Percentiles rank a stretch among this genome's conserved stretches.
phyloP scores from a whole-genome alignment of 2,888 invertebrate genomes.

The Parasteatoda lunata region DNA sequence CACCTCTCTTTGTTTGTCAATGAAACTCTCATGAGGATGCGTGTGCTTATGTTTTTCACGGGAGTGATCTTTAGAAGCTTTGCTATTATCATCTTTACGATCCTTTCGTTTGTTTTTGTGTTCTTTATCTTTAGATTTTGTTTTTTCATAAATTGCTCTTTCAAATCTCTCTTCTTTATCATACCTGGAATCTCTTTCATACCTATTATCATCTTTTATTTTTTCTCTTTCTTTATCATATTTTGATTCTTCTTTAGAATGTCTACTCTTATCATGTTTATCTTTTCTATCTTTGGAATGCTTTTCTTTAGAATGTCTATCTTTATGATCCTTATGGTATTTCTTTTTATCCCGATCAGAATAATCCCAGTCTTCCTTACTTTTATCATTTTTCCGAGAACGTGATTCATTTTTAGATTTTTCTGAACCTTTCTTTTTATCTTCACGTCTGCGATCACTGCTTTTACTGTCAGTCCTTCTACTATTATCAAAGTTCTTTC shows the following conservation, averaged over 20 bases:
- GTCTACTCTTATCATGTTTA: constrained; percentile 48
- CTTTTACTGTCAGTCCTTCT: constrained; percentile 68
- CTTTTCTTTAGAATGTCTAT: constrained; percentile 61
- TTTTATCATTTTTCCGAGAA: constrained; percentile 57
- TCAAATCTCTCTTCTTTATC: constrained; percentile 61
- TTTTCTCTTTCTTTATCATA: constrained; percentile 51
- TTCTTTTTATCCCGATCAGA: constrained; percentile 56
- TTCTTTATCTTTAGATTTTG: constrained; percentile 61
- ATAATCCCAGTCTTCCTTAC: constrained; percentile 50
- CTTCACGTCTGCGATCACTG: constrained; percentile 43
- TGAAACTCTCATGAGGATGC: constrained; percentile 54
- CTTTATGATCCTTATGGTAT: constrained; percentile 41
- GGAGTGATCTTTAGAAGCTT: constrained; percentile 55
- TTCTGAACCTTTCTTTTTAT: constrained; percentile 71
- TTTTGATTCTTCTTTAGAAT: constrained; percentile 60
- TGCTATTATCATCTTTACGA: constrained; percentile 48
- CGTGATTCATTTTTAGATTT: constrained; percentile 70
- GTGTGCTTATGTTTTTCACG: constrained; percentile 70
- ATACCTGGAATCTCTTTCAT: constrained; percentile 61
- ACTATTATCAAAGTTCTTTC: constrained; percentile 42
- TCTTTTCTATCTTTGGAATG: constrained; percentile 54
- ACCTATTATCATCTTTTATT: constrained; percentile 41
- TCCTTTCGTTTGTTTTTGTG: constrained; percentile 64
- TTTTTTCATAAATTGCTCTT: constrained; percentile 60
- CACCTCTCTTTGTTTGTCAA: constrained; percentile 61